Evolutionary conservation across 1,140 invertebrate species (phyloP).

Genomic region (Drosophila navojoa): DNA sequence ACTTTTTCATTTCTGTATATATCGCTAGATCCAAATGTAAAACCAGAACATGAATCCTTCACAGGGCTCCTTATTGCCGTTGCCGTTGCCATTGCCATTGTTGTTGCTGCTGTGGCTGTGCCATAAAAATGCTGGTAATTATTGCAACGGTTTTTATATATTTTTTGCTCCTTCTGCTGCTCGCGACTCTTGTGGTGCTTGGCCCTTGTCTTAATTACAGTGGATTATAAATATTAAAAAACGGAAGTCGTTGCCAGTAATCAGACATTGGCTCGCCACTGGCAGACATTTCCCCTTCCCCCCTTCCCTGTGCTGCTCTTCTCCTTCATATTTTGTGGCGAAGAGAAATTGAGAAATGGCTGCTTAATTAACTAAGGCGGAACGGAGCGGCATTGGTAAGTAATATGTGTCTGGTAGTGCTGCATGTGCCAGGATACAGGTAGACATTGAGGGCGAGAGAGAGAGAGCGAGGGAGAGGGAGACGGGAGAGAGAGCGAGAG

Average conservation of each 20-base stretch:
- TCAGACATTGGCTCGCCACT: constrained; percentile 59
- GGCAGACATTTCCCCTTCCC: constrained; percentile 15
- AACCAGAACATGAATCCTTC: constrained; percentile 28
- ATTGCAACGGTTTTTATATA: constrained; percentile 58
- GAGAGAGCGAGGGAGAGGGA: not conserved
- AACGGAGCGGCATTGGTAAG: not conserved
- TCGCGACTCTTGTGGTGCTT: constrained; percentile 31
- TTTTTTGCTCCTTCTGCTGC: constrained; percentile 15
- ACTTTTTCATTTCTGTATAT: constrained; percentile 44
- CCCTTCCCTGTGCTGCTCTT: not conserved
- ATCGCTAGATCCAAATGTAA: constrained; percentile 24
- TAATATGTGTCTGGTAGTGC: not conserved
- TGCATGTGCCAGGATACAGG: constrained; percentile 6
- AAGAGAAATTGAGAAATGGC: constrained; percentile 53
- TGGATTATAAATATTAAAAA: constrained; percentile 75
- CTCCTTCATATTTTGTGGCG: constrained; percentile 6
- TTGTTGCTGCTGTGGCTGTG: constrained; percentile 10
- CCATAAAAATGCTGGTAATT: constrained; percentile 68
- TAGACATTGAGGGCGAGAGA: not conserved
- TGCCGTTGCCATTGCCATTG: not conserved
- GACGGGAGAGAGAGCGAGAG: not conserved
- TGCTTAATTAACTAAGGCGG: constrained; percentile 44
- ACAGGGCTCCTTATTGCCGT: constrained; percentile 4
- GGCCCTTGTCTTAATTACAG: constrained; percentile 68
- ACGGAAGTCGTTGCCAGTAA: constrained; percentile 70